Evolutionary conservation across 2,888 invertebrate genomes (phyloP).

Genomic region (Andrena trimmerana): DNA sequence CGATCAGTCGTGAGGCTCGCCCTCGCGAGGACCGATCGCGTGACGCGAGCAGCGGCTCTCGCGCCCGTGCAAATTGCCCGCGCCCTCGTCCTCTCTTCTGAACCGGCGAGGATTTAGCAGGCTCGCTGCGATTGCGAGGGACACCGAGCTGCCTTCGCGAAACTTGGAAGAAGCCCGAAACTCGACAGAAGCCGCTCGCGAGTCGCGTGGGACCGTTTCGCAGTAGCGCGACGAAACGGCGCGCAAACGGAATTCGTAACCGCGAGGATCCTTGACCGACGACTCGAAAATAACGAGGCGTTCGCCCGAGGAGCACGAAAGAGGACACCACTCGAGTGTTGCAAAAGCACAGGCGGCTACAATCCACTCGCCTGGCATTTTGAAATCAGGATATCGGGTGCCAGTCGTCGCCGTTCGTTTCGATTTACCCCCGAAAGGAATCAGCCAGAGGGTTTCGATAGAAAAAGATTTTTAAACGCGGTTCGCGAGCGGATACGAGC

Average conservation of each 20-base stretch:
- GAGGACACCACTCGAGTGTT: no score
- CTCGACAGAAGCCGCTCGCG: no score
- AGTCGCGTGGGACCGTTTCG: not conserved
- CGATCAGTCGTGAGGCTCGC: constrained; percentile 49
- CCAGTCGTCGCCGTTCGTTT: constrained; percentile 15
- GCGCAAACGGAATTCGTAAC: not conserved
- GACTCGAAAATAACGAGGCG: constrained; percentile 23
- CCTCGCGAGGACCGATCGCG: constrained; percentile 54
- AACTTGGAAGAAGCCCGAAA: not conserved
- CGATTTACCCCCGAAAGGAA: not conserved
- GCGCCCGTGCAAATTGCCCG: constrained; percentile 43
- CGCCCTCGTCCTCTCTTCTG: not conserved
- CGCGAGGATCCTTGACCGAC: constrained; percentile 18
- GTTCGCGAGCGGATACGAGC: not conserved
- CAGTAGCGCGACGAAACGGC: constrained; percentile 5
- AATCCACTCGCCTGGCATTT: constrained; percentile 4
- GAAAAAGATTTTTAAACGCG: constrained; percentile 8
- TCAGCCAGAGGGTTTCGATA: not conserved
- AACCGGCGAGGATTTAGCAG: not conserved
- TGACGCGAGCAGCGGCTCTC: constrained; percentile 48
- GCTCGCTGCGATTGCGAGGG: not conserved
- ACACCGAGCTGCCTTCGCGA: not conserved
- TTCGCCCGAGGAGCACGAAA: not conserved
- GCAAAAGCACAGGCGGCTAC: not conserved
- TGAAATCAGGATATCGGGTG: constrained; percentile 23